Percentiles rank a stretch among this genome's conserved stretches.
Evolutionary conservation across 1,140 invertebrate species (phyloP).

Genomic region (Caenorhabditis brenneri): DNA sequence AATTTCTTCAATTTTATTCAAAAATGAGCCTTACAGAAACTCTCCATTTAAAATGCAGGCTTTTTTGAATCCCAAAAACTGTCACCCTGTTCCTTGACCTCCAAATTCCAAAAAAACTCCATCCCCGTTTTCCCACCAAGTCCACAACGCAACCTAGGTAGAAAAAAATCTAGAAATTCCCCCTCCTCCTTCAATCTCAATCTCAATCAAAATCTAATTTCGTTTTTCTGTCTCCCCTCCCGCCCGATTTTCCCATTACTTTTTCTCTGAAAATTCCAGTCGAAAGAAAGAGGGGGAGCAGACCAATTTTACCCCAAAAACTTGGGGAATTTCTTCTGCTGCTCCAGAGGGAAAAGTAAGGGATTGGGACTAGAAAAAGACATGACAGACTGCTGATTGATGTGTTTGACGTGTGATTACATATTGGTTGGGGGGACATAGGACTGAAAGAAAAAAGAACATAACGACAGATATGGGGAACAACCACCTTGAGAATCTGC

Average conservation of each 20-base stretch:
- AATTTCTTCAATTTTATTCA: too few species aligned
- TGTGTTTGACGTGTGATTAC: conserved; percentile 32
- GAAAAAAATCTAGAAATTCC: too few species aligned
- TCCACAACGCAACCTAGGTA: not conserved
- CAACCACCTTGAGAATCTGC: not conserved
- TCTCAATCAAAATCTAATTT: not conserved
- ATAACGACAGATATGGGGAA: not conserved
- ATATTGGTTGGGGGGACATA: not conserved
- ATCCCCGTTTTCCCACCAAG: not conserved
- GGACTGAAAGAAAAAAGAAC: not conserved
- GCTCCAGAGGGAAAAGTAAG: not conserved
- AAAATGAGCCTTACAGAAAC: too few species aligned
- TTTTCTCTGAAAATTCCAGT: not conserved
- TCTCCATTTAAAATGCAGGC: too few species aligned
- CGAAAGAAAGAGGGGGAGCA: too few species aligned
- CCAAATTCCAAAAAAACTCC: not conserved
- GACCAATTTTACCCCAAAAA: not conserved
- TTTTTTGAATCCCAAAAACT: not conserved
- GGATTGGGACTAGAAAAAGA: not conserved
- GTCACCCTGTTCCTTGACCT: too few species aligned
- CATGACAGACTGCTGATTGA: conserved; percentile 21
- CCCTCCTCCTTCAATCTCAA: not conserved
- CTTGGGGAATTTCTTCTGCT: too few species aligned
- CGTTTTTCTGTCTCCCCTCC: not conserved
- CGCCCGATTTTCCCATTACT: not conserved